Conservation (phyloP, 2,797 vertebrate species). For the Yasuhikotakia modesta region DNA sequence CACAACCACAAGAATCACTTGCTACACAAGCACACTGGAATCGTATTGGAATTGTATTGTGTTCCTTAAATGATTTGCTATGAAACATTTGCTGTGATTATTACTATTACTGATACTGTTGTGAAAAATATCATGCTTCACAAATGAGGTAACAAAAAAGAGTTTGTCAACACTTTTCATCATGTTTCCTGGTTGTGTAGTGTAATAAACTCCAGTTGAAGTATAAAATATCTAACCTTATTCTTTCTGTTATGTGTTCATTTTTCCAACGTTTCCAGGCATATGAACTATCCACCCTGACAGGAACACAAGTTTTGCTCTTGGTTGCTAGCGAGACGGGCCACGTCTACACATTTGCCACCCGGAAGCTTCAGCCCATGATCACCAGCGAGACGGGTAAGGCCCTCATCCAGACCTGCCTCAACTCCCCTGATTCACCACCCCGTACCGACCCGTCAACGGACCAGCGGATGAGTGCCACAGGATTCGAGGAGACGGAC, state of each 20-base stretch:
- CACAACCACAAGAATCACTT: slow-evolving; percentile 17
- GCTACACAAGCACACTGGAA: slow-evolving; percentile 18
- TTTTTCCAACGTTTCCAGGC: slow-evolving; percentile 75
- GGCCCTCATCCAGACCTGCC: slow-evolving; percentile 97
- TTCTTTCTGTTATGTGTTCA: background rate
- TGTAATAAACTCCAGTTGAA: background rate
- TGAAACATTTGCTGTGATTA: background rate
- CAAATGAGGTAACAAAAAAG: background rate
- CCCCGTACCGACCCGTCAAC: slow-evolving; percentile 94
- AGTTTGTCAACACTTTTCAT: background rate
- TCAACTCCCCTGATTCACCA: slow-evolving; percentile 97
- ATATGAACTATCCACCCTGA: slow-evolving; percentile 96
- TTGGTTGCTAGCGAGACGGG: slow-evolving; percentile 97
- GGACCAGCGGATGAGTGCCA: slow-evolving; percentile 99
- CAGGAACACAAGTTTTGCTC: slow-evolving; percentile 95
- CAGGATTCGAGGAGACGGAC: slow-evolving; percentile 97
- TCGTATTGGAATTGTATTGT: background rate
- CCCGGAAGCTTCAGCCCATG: slow-evolving; percentile 98
- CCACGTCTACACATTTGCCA: slow-evolving; percentile 98
- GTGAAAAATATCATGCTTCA: background rate
- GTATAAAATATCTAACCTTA: background rate
- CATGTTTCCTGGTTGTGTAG: background rate
- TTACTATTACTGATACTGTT: background rate
- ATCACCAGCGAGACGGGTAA: slow-evolving; percentile 99
- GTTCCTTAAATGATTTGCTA: background rate